Percentiles rank a stretch among this genome's conserved stretches.
Conservation (phyloP, 1,140 invertebrate species). For the Maconellicoccus hirsutus region DNA sequence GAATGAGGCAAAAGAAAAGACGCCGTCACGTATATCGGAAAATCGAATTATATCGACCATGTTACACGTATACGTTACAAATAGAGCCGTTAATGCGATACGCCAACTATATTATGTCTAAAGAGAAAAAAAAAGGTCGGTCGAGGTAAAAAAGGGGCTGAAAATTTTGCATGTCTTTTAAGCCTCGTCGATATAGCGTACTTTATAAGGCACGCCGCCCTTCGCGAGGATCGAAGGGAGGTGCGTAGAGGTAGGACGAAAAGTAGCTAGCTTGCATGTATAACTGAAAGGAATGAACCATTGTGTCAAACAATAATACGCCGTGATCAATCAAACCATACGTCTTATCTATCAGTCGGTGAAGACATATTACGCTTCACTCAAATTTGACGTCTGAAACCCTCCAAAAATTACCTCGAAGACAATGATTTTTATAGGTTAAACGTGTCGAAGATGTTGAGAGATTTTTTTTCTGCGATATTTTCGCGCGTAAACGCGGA, state of each 20-base stretch:
- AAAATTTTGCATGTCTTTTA: conserved; percentile 15
- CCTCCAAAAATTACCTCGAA: conserved; percentile 10
- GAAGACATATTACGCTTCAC: conserved; percentile 21
- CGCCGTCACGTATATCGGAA: too few species aligned
- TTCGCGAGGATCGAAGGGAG: background rate
- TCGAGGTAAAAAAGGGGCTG: background rate
- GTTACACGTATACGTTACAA: background rate
- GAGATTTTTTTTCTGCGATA: background rate
- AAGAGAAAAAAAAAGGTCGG: too few species aligned
- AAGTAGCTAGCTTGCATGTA: background rate
- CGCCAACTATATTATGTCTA: conserved; percentile 4
- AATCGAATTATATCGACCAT: background rate
- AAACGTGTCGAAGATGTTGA: background rate
- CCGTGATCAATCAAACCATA: conserved; percentile 16
- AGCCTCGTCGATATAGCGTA: background rate
- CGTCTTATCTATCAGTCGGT: conserved; percentile 18
- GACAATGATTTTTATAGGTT: conserved; percentile 15
- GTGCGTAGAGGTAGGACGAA: background rate
- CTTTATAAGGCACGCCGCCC: too few species aligned
- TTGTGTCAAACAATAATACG: conserved; percentile 22
- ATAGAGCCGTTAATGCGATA: conserved; percentile 11
- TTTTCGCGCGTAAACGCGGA: too few species aligned
- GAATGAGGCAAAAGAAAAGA: background rate
- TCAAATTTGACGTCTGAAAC: conserved; percentile 15
- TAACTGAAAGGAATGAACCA: conserved; percentile 15